Percentiles rank a stretch among this genome's conserved stretches.
phyloP scores from a whole-genome alignment of 1,140 invertebrate genomes.

The Drosophila jambulina region DNA sequence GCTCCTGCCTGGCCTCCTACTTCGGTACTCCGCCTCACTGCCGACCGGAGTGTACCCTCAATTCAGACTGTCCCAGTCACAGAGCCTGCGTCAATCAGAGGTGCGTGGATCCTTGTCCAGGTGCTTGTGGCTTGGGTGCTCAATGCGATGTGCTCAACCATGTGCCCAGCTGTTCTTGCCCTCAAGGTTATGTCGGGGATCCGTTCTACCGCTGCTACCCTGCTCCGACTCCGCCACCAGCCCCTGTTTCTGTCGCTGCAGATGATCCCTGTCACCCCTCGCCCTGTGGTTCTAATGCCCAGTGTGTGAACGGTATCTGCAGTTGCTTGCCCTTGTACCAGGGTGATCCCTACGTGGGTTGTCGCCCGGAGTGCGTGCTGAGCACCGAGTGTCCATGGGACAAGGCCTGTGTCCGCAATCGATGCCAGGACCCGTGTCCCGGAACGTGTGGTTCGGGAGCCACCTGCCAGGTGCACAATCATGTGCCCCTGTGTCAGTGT shows the following conservation, averaged over 20 bases:
- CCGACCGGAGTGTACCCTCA: slow-evolving; percentile 89
- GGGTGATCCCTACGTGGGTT: slow-evolving; percentile 89
- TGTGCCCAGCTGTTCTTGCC: slow-evolving; percentile 90
- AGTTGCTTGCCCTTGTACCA: slow-evolving; percentile 89
- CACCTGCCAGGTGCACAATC: slow-evolving; percentile 91
- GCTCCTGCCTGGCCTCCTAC: slow-evolving; percentile 89
- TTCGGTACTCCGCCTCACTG: slow-evolving; percentile 91
- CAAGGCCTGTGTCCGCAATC: slow-evolving; percentile 90
- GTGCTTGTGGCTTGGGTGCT: slow-evolving; percentile 91
- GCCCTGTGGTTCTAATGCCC: slow-evolving; percentile 92
- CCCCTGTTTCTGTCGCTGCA: slow-evolving; percentile 87
- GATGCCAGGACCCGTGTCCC: slow-evolving; percentile 90
- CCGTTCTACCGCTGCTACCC: slow-evolving; percentile 88
- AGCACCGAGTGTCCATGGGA: slow-evolving; percentile 92
- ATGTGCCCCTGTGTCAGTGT: slow-evolving; percentile 85
- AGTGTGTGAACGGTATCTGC: slow-evolving; percentile 87
- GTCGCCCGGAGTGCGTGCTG: slow-evolving; percentile 93
- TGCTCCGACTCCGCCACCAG: slow-evolving; percentile 83
- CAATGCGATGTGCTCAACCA: slow-evolving; percentile 91
- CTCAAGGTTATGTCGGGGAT: slow-evolving; percentile 88
- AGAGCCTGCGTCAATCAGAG: slow-evolving; percentile 92
- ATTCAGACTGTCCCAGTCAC: slow-evolving; percentile 90
- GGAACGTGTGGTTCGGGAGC: slow-evolving; percentile 91
- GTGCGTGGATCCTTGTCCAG: slow-evolving; percentile 92
- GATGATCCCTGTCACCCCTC: slow-evolving; percentile 90